These are phyloP conservation scores for Octodon degus DNA, from an alignment of 2,113 vertebrate species.

Conservation along the genomic window DNA sequence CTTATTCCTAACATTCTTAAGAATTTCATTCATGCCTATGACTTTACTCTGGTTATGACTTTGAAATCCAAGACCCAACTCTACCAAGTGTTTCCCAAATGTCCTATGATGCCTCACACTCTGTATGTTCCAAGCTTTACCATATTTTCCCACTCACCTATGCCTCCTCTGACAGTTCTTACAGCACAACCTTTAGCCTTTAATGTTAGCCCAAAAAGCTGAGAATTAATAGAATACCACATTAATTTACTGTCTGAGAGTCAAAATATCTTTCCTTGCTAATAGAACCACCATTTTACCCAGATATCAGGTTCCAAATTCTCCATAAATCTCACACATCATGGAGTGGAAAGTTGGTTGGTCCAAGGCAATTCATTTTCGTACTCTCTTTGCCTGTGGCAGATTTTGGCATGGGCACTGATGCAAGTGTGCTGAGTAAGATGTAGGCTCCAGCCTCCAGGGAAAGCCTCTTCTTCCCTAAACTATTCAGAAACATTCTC, in stretches of 20 bases:
- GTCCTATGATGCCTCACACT: not conserved
- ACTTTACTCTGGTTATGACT: not conserved
- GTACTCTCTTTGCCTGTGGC: not conserved
- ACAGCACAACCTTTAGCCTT: not conserved
- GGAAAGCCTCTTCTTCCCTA: not conserved
- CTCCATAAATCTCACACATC: not conserved
- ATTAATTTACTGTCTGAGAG: not conserved
- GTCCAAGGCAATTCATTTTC: not conserved
- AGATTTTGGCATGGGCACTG: not conserved
- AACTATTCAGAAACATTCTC: not conserved
- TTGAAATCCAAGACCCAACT: not conserved
- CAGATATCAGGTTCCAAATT: not conserved
- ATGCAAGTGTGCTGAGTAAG: too few relatives aligned
- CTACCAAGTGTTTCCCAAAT: not conserved
- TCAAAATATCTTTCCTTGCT: not conserved
- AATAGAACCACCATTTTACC: not conserved
- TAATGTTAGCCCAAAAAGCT: not conserved
- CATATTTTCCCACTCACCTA: not conserved
- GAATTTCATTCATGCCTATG: not conserved
- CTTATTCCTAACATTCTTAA: not conserved
- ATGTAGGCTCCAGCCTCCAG: not conserved
- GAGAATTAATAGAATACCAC: not conserved
- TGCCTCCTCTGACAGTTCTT: not conserved
- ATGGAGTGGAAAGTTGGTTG: not conserved
- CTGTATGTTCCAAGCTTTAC: not conserved